Conservation (phyloP, 2,113 vertebrate species). For the Amazona guildingii region DNA sequence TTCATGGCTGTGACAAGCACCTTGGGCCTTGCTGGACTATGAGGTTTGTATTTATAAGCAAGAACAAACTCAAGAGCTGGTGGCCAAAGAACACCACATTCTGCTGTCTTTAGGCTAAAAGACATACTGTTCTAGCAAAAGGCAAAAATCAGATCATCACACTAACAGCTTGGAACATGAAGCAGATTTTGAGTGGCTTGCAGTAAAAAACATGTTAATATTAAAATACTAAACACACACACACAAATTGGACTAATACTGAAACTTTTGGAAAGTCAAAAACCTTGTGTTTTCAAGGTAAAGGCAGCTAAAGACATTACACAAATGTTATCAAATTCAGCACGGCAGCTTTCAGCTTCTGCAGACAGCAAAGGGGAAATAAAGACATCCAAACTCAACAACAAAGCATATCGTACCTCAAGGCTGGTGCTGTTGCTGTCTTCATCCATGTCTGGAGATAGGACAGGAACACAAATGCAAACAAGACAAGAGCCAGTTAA, state of each 20-base stretch:
- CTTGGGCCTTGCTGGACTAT: rapidly evolving
- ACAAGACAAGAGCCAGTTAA: rapidly evolving
- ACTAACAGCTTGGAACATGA: not conserved
- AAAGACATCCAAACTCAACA: rapidly evolving
- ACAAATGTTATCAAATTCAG: rapidly evolving
- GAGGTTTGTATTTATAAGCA: not conserved
- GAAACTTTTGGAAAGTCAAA: not conserved
- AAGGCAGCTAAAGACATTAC: not conserved
- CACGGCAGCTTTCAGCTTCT: not conserved
- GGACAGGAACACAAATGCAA: not conserved
- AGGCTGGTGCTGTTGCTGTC: constrained; percentile 62
- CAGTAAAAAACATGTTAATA: not conserved
- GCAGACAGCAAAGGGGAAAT: rapidly evolving
- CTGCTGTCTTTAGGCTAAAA: not conserved
- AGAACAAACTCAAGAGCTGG: not conserved
- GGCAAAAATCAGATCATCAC: rapidly evolving
- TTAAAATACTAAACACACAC: rapidly evolving
- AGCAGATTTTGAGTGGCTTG: not conserved
- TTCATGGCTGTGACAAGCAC: rapidly evolving
- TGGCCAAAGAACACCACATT: not conserved
- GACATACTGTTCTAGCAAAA: rapidly evolving
- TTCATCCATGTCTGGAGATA: constrained; percentile 62
- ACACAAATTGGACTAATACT: not conserved
- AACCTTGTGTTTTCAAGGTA: not conserved
- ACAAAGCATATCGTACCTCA: not conserved